Evolutionary conservation across 2,797 vertebrate species (phyloP).

Genomic region (Clarias fuscus): DNA sequence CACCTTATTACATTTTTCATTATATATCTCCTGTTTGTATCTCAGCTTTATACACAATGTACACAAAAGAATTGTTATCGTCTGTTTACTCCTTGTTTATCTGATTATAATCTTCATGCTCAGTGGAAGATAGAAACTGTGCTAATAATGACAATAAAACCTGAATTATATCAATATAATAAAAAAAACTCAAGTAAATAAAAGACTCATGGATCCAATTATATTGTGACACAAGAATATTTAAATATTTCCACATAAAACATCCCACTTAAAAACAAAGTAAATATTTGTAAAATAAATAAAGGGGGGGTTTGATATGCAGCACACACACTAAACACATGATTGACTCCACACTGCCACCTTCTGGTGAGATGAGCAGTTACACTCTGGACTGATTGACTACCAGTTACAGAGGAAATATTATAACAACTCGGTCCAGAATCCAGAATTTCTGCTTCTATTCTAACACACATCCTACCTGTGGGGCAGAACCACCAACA

Average conservation of each 20-base stretch:
- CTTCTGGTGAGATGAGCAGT: conserved; percentile 16
- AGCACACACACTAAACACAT: not conserved
- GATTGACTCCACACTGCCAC: conserved; percentile 31
- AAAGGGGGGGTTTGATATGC: conserved; percentile 11
- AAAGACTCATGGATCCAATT: not conserved
- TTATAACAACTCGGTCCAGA: too few relatives aligned
- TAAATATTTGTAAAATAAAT: conserved; percentile 44
- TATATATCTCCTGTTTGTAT: not conserved
- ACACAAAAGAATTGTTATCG: not conserved
- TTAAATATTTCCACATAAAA: conserved; percentile 9
- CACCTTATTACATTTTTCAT: not conserved
- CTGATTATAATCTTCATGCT: not conserved
- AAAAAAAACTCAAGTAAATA: not conserved
- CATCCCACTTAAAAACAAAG: conserved; percentile 19
- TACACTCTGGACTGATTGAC: not conserved
- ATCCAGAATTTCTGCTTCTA: too few relatives aligned
- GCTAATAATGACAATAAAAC: not conserved
- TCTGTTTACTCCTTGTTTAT: not conserved
- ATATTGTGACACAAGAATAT: conserved; percentile 49
- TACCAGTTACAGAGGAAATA: too few relatives aligned
- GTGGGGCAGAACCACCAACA: too few relatives aligned
- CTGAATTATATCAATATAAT: not conserved
- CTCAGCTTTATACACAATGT: not conserved
- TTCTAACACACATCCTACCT: too few relatives aligned
- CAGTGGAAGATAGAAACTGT: not conserved